phyloP scores from a whole-genome alignment of 2,797 vertebrate genomes.

The Peromyscus aztecus region DNA sequence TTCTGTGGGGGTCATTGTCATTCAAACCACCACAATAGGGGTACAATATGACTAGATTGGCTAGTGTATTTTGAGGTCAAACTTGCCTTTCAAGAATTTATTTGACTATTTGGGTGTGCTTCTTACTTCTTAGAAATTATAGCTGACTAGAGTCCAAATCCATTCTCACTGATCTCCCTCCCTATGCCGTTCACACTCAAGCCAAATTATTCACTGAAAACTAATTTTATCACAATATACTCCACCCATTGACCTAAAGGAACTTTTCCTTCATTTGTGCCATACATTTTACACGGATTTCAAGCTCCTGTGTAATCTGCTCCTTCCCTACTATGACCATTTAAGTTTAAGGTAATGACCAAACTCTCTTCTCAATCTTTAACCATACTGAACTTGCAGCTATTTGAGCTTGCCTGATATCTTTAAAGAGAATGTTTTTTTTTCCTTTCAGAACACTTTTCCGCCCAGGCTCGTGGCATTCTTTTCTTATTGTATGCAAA shows the following conservation, averaged over 20 bases:
- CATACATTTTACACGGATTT: background rate
- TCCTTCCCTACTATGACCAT: background rate
- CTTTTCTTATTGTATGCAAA: background rate
- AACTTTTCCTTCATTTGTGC: background rate
- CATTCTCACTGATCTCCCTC: background rate
- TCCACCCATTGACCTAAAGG: background rate
- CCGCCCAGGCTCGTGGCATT: background rate
- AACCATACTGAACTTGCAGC: background rate
- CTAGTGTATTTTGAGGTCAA: background rate
- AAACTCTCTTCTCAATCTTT: background rate
- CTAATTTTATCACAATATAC: background rate
- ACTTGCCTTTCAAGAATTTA: background rate
- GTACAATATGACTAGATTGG: background rate
- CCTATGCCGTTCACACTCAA: background rate
- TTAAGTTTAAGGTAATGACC: background rate
- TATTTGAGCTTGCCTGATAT: background rate
- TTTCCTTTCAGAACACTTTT: background rate
- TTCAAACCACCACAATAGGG: background rate
- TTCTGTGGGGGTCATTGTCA: background rate
- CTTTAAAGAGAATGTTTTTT: background rate
- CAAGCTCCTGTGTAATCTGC: background rate
- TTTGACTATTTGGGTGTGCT: background rate
- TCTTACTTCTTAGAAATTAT: constrained; percentile 49
- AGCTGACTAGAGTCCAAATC: background rate
- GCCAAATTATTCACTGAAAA: constrained; percentile 7